Evolutionary conservation across 1,140 invertebrate species (phyloP).

Genomic region (Tetraneura akinire): DNA sequence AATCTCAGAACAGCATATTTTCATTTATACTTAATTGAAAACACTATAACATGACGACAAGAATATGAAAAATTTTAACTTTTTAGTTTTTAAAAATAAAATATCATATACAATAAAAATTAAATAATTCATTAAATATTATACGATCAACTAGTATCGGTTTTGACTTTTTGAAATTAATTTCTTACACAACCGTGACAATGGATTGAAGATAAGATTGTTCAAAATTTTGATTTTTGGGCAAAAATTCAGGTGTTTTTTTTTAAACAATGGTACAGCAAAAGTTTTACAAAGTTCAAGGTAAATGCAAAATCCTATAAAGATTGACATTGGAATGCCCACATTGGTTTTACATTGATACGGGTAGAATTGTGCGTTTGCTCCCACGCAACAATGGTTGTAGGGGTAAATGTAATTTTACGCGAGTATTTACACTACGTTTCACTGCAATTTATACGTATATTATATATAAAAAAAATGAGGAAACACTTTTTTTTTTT

Average conservation of each 20-base stretch:
- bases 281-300: background rate
- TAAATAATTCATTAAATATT: too few relatives aligned
- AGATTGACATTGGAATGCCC: background rate
- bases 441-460: background rate
- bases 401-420: slow-evolving; percentile 11
- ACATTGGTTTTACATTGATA: background rate
- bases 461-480: too few relatives aligned
- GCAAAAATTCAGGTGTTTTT: background rate
- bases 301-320: background rate
- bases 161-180: background rate
- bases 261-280: background rate
- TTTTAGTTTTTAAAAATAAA: too few relatives aligned
- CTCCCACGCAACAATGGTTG: background rate
- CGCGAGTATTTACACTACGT: background rate
- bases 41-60: too few relatives aligned
- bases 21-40: too few relatives aligned
- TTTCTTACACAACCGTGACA: background rate
- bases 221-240: background rate
- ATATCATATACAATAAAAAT: too few relatives aligned
- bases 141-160: too few relatives aligned
- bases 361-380: background rate
- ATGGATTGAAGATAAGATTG: background rate
- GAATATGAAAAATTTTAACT: too few relatives aligned
- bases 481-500: background rate
- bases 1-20: too few relatives aligned